Conservation (phyloP, 1,140 invertebrate species). For the Lycorma delicatula region DNA sequence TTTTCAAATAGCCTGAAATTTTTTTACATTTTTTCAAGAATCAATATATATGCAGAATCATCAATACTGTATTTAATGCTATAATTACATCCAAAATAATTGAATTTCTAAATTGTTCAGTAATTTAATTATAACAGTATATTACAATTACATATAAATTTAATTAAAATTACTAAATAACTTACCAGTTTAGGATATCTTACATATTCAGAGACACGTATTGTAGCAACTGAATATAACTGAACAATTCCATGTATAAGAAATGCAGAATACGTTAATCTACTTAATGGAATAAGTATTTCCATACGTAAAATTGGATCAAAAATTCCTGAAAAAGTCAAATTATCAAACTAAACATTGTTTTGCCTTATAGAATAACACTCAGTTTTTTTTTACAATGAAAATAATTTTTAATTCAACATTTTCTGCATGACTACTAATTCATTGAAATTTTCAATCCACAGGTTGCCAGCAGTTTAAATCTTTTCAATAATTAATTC, state of each 20-base stretch:
- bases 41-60: too few relatives aligned
- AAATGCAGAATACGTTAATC: constrained; percentile 16
- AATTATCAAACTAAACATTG: too few relatives aligned
- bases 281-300: constrained; percentile 10
- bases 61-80: not conserved
- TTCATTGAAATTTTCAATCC: too few relatives aligned
- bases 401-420: too few relatives aligned
- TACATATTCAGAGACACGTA: constrained; percentile 9
- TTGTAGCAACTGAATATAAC: constrained; percentile 5
- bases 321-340: constrained; percentile 5
- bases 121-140: not conserved
- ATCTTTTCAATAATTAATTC: too few relatives aligned
- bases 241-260: constrained; percentile 16
- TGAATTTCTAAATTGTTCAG: not conserved
- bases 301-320: constrained; percentile 8
- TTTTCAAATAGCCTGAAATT: not conserved
- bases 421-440: too few relatives aligned
- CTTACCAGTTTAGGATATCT: constrained; percentile 14
- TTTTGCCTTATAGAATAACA: too few relatives aligned
- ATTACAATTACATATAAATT: not conserved
- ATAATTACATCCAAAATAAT: not conserved
- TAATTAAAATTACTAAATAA: not conserved
- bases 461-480: too few relatives aligned
- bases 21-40: not conserved
- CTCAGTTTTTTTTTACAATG: too few relatives aligned